Base-by-base conservation (phyloP, 2,797 vertebrate species). In the Mallotus villosus region DNA sequence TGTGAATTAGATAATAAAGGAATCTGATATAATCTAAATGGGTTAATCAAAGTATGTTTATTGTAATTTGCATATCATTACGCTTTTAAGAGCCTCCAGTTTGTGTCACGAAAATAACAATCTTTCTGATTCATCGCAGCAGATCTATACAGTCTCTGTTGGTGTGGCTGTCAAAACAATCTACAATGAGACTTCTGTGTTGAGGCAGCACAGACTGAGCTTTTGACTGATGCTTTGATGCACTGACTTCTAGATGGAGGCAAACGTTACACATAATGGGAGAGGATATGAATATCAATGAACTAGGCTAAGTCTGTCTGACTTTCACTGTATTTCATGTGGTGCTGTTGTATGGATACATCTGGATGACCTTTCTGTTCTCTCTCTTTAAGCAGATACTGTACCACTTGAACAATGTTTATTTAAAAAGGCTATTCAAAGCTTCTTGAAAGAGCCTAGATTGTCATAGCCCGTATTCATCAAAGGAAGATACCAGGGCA, bases 181-280 rank as follows among this genome's bases (percentile, higher is more conserved):
- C 17, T 21, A 41, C 70, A 34, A 63, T 63, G 51, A 19, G 5
- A 19, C 27, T n/a, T 67, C 67, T 67, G 25, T 67, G 11, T 61
- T 27, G 22, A 61, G 16, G 32, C 5, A 2, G 22, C 58, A n/a
- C 58, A 3, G 29, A 34, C 57, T 24, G 8, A 16, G 41, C 25
- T 9, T 27, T 61, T 29, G 34, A 63, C 65, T 21, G 63, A 21
- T 0, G 17, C 14, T 63, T n/a, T 69, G 12, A 62, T 24, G 11
- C 25, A 57, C 16, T 41, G 19, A 22, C 22, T 34, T 68, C 11
- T 74, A 29, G 63, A 69, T 37, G 16, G 41, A 29, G n/a, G 67
- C 21, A 22, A 69, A 69, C 19, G 14, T 17, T 60, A 5, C 53
- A 41, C 25, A 67, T 17, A 22, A 25, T 25, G 4, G 37, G 41